Conservation (phyloP, 64 coral and sea anemone genomes). For the Trachythela sp. region DNA sequence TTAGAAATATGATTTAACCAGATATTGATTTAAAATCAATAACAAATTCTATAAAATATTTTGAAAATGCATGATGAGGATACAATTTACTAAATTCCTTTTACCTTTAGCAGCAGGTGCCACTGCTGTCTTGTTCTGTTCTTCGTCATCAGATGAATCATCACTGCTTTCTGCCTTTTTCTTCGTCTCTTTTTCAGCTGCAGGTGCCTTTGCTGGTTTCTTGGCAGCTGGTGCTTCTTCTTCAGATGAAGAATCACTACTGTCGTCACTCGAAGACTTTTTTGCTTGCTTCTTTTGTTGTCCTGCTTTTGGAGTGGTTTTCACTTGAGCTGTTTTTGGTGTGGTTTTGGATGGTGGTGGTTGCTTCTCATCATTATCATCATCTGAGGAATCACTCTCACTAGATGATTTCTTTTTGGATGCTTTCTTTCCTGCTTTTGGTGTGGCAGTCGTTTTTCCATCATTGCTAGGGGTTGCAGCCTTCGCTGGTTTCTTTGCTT, state of each 20-base stretch:
- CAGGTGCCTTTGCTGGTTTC: neutral
- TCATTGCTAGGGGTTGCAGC: neutral
- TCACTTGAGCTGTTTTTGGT: neutral
- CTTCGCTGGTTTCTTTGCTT: neutral
- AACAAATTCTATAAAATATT: too few relatives aligned
- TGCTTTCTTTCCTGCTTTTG: neutral
- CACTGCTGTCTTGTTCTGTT: neutral
- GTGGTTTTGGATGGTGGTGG: neutral
- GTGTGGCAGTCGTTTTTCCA: neutral
- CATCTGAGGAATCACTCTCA: constrained; percentile 2
- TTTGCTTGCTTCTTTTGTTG: neutral
- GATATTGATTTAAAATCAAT: too few relatives aligned
- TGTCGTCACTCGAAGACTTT: neutral
- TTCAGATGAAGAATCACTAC: constrained; percentile 2
- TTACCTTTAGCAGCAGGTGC: neutral
- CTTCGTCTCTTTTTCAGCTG: neutral
- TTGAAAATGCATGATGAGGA: too few relatives aligned
- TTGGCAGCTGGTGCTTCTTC: neutral
- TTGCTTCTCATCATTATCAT: neutral
- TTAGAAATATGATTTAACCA: too few relatives aligned
- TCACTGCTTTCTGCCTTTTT: neutral
- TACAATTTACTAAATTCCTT: neutral
- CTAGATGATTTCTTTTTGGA: neutral
- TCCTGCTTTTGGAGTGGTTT: neutral
- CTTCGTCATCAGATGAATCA: neutral